Conservation (phyloP, 1,140 invertebrate species). For the Bombus superbus region DNA sequence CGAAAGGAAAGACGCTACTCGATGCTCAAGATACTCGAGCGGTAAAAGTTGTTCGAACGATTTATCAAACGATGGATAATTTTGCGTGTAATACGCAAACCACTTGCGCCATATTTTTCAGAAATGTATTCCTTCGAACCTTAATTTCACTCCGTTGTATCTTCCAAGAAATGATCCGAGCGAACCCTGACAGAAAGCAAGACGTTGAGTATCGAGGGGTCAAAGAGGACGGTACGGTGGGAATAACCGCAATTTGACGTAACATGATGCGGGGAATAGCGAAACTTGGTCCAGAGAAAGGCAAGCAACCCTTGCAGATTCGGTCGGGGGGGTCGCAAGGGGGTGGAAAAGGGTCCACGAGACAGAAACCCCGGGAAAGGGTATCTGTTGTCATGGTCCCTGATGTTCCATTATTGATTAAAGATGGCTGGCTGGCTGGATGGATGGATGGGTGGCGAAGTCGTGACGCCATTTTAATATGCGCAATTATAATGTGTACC, state of each 20-base stretch:
- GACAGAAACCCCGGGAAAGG: constrained; percentile 78
- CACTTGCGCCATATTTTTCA: no score
- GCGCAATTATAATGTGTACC: constrained; percentile 81
- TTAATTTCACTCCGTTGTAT: background rate
- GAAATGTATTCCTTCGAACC: background rate
- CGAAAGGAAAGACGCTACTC: no score
- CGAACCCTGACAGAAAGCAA: background rate
- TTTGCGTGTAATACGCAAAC: no score
- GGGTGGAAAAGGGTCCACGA: constrained; percentile 73
- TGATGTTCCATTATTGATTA: constrained; percentile 83
- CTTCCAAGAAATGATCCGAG: background rate
- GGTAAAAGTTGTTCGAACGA: no score
- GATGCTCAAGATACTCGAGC: no score
- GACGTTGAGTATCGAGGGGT: background rate
- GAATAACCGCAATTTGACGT: constrained; percentile 61
- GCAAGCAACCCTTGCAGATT: constrained; percentile 9
- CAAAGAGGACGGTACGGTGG: background rate
- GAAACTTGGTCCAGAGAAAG: constrained; percentile 68
- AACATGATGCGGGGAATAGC: constrained; percentile 71
- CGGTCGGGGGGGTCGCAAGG: constrained; percentile 37
- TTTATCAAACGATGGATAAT: no score
- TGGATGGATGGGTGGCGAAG: constrained; percentile 63
- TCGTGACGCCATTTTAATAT: constrained; percentile 82
- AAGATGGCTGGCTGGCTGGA: constrained; percentile 79
- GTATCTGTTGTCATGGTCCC: constrained; percentile 83